Evolutionary conservation across 2,113 vertebrate genomes (phyloP).

Genomic region (Thermophis baileyi): DNA sequence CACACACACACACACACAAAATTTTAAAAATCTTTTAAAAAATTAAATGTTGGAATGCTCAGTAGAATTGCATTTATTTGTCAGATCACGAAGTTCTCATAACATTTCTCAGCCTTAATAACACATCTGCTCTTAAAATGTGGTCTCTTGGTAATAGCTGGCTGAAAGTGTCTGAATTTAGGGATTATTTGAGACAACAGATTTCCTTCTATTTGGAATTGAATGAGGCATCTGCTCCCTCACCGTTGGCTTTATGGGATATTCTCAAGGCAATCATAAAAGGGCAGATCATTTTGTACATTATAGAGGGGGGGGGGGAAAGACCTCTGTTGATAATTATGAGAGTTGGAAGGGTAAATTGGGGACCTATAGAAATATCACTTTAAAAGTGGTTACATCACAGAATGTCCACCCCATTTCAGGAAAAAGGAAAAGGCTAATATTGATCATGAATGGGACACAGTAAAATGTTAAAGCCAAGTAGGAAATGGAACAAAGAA

Average conservation of each 20-base stretch:
- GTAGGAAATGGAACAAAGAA: slow-evolving; percentile 40
- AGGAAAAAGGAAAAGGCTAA: slow-evolving; percentile 1
- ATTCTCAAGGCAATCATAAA: slow-evolving; percentile 80
- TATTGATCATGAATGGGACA: slow-evolving; percentile 38
- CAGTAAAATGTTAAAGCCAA: slow-evolving; percentile 26
- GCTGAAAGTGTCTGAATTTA: slow-evolving; percentile 83
- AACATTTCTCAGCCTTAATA: slow-evolving; percentile 83
- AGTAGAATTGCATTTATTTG: slow-evolving; percentile 76
- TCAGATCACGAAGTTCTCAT: slow-evolving; percentile 83
- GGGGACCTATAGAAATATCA: slow-evolving; percentile 55
- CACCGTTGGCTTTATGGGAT: slow-evolving; percentile 72
- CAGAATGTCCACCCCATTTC: slow-evolving; percentile 26
- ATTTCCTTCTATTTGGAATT: slow-evolving; percentile 83
- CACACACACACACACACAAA: not conserved
- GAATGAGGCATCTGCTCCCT: slow-evolving; percentile 79
- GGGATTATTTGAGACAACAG: slow-evolving; percentile 85
- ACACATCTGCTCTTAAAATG: slow-evolving; percentile 85
- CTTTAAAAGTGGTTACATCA: slow-evolving; percentile 48
- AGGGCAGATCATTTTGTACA: slow-evolving; percentile 76
- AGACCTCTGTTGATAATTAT: slow-evolving; percentile 69
- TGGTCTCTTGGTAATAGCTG: slow-evolving; percentile 82
- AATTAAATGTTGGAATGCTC: slow-evolving; percentile 75
- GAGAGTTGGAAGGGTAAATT: slow-evolving; percentile 65
- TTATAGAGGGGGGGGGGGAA: slow-evolving; percentile 68
- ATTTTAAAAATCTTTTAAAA: slow-evolving; percentile 9